Evolutionary conservation across 2,797 vertebrate species (phyloP).

Genomic region (Arvicola amphibius): DNA sequence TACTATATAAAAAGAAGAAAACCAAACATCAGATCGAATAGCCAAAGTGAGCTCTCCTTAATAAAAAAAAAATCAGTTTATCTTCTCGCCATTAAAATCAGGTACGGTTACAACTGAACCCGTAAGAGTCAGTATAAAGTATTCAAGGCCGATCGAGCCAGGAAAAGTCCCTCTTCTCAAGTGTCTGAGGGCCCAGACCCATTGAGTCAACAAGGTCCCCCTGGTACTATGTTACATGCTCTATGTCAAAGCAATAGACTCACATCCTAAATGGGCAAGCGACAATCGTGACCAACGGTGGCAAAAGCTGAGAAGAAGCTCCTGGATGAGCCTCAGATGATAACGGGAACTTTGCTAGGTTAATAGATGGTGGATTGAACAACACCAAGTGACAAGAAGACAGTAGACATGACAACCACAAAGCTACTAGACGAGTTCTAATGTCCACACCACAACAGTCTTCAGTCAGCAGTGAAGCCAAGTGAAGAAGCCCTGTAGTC

Average conservation of each 20-base stretch:
- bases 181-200: background rate
- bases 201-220: background rate
- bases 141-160: background rate
- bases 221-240: background rate
- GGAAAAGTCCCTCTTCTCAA: background rate
- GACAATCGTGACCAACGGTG: background rate
- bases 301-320: background rate
- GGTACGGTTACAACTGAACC: slow-evolving; percentile 15
- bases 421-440: background rate
- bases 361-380: background rate
- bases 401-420: background rate
- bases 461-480: background rate
- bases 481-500: background rate
- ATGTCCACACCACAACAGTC: background rate
- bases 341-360: background rate
- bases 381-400: background rate
- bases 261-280: background rate
- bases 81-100: slow-evolving; percentile 40
- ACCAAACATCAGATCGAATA: background rate
- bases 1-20: background rate
- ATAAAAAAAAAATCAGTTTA: slow-evolving; percentile 30
- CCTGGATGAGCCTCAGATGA: background rate
- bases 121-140: background rate
- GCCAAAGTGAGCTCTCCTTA: background rate
- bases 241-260: background rate